These are phyloP conservation scores for Ictalurus furcatus DNA, from an alignment of 2,113 vertebrate species.

Conservation along the genomic window DNA sequence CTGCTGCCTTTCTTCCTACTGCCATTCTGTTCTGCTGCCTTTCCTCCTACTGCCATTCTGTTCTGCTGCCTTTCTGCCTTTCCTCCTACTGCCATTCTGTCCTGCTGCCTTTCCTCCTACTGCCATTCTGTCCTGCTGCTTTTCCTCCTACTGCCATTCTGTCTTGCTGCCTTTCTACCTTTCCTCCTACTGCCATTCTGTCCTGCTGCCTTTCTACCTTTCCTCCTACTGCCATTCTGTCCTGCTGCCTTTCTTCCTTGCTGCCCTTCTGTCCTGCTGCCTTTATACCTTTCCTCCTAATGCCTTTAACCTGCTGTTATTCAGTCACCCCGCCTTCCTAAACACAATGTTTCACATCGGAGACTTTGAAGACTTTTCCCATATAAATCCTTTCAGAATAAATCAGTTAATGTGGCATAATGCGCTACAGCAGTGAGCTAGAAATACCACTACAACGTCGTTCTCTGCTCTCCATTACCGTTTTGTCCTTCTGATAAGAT, in stretches of 20 bases:
- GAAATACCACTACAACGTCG: not conserved
- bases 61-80: too few relatives aligned
- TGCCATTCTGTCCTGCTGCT: not conserved
- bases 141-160: too few relatives aligned
- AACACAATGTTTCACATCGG: too few relatives aligned
- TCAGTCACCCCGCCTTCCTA: too few relatives aligned
- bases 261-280: not conserved
- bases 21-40: too few relatives aligned
- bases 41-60: too few relatives aligned
- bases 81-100: too few relatives aligned
- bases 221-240: not conserved
- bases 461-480: not conserved
- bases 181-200: not conserved
- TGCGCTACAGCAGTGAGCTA: not conserved
- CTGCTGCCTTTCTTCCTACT: too few relatives aligned
- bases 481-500: not conserved
- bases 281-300: not conserved
- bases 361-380: too few relatives aligned
- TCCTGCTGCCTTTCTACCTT: not conserved
- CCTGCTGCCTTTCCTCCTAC: too few relatives aligned
- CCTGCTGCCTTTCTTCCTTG: not conserved
- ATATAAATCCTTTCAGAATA: not conserved
- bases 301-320: too few relatives aligned
- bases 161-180: too few relatives aligned
- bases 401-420: not conserved